Evolutionary conservation across 2,113 vertebrate genomes (phyloP), one percentile per base, ranked within the genome.

Genomic region (Ceyx melanurus): DNA sequence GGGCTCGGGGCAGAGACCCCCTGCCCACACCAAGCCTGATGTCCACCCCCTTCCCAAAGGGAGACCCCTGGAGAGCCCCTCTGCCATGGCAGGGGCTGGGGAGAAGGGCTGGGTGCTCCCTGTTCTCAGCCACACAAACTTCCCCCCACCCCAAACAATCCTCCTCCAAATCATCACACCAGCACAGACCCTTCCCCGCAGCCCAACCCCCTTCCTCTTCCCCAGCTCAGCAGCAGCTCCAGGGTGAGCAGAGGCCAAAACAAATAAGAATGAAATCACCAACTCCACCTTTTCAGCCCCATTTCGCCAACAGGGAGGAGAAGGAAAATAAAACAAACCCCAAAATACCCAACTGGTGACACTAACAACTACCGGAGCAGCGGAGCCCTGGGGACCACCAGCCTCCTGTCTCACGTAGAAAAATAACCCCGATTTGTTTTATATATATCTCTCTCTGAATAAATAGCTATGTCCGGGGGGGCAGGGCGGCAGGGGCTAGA

Each of bases 401-500:
- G 10, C 6, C 35, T 66, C 46, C 85, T 8, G 4, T 60, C 53
- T 80, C 68, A 37, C 37, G 9, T n/a, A 56, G 75, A 68, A 64
- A 53, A 51, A 46, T 20, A 15, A 35, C 33, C 66, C 61, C 53
- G 4, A 8, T 72, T 84, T 68, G 51, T 71, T 68, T 89, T 95
- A 25, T 82, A 76, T 74, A 78, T 82, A 68, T 84, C 65, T 82
- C 61, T 84, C 65, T 84, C 42, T 77, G 62, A 43, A 37, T 51
- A 18, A 6, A 15, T 37, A 31, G 8, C 2, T 80, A n/a, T 82
- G 14, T 37, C 37, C 37, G 37, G 37, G 37, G 37, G 37, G 37
- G 37, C 37, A 37, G 81, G 1, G 15, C 56, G 21, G 68, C 9
- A 3, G 6, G 31, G 75, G 62, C 97, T 97, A 99, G 48, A 99